phyloP scores from a whole-genome alignment of 1,140 invertebrate genomes.

The Chymomyza costata region DNA sequence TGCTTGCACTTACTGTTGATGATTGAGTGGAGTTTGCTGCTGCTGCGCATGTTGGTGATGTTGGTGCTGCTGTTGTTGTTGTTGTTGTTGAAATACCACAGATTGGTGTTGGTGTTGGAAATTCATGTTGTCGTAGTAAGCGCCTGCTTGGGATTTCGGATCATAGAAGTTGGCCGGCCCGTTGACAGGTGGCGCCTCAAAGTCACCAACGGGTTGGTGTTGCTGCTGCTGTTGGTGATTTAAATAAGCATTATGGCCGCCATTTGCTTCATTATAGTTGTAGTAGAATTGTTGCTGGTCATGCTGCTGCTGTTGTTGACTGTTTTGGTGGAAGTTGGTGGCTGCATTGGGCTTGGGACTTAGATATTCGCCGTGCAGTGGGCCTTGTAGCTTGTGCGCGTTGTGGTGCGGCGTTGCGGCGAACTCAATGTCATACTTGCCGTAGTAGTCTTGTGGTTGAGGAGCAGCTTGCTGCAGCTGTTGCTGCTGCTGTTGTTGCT shows the following conservation, averaged over 20 bases:
- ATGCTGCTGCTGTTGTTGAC: slow-evolving; percentile 55
- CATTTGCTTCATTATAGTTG: slow-evolving; percentile 64
- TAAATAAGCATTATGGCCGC: slow-evolving; percentile 47
- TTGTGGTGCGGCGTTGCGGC: slow-evolving; percentile 51
- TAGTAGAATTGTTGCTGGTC: slow-evolving; percentile 56
- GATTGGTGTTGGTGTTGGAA: slow-evolving; percentile 64
- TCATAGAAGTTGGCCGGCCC: slow-evolving; percentile 58
- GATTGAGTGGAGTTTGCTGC: slow-evolving; percentile 38
- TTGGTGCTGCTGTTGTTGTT: slow-evolving; percentile 34
- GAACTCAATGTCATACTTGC: slow-evolving; percentile 73
- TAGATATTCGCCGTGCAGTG: slow-evolving; percentile 61
- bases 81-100: slow-evolving; percentile 52
- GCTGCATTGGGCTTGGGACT: slow-evolving; percentile 51
- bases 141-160: slow-evolving; percentile 41
- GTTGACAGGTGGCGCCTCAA: slow-evolving; percentile 51
- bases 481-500: slow-evolving; percentile 23
- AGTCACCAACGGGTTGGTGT: slow-evolving; percentile 58
- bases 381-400: slow-evolving; percentile 37
- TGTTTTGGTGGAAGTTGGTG: slow-evolving; percentile 51
- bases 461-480: slow-evolving; percentile 40
- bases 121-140: slow-evolving; percentile 69
- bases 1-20: slow-evolving; percentile 59
- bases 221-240: slow-evolving; percentile 63
- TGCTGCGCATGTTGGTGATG: slow-evolving; percentile 36
- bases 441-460: slow-evolving; percentile 58